phyloP scores from a whole-genome alignment of 2,888 invertebrate genomes.

The Lypha dubia region DNA sequence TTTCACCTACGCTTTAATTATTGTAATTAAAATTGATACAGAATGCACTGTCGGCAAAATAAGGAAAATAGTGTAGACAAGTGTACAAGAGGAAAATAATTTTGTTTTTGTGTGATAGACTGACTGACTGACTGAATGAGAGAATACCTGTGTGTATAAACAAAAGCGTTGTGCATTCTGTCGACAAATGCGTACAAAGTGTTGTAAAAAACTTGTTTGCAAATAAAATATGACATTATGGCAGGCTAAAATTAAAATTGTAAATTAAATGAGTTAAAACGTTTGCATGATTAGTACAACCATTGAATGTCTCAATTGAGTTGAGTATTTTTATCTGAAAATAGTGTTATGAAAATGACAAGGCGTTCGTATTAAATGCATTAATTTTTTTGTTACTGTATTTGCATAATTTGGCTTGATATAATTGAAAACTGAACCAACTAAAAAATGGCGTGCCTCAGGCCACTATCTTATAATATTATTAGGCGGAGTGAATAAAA shows the following conservation, averaged over 20 bases:
- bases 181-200: slow-evolving; percentile 54
- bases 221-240: slow-evolving; percentile 51
- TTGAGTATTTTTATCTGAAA: background rate
- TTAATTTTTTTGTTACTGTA: background rate
- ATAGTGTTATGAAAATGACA: background rate
- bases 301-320: slow-evolving; percentile 16
- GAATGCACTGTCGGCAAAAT: slow-evolving; percentile 54
- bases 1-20: slow-evolving; percentile 65
- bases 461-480: no score
- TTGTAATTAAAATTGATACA: slow-evolving; percentile 70
- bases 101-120: no score
- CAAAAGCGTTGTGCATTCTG: slow-evolving; percentile 46
- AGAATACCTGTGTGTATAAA: slow-evolving; percentile 44
- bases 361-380: background rate
- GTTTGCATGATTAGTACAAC: slow-evolving; percentile 1
- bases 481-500: no score
- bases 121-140: slow-evolving; percentile 28
- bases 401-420: no score
- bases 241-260: slow-evolving; percentile 37
- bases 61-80: slow-evolving; percentile 2
- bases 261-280: slow-evolving; percentile 29
- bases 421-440: no score
- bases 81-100: background rate
- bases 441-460: no score
- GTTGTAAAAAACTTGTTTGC: slow-evolving; percentile 20